These are phyloP conservation scores for Caenorhabditis sp. DNA, from an alignment of 2,888 invertebrate genomes.

Conservation along the genomic window DNA sequence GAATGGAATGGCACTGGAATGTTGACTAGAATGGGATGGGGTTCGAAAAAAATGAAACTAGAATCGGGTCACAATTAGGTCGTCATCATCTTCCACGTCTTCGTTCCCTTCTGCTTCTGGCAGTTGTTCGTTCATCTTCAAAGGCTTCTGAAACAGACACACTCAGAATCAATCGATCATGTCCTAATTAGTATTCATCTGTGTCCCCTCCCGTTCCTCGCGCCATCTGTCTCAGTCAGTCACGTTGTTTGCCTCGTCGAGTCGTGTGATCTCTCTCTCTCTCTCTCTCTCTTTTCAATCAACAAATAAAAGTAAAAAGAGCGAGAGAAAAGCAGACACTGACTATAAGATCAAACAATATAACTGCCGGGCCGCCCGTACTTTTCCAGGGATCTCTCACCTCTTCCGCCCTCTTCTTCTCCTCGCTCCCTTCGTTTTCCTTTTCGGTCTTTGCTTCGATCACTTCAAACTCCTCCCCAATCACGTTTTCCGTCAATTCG, in stretches of 20 bases:
- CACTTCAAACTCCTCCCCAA: constrained; percentile 43
- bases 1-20: constrained; percentile 44
- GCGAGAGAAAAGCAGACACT: too few species aligned
- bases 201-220: neutral
- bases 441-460: constrained; percentile 6
- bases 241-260: constrained; percentile 7
- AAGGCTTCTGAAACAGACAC: neutral
- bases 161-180: too few species aligned
- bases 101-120: neutral
- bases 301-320: neutral
- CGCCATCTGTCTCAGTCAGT: neutral
- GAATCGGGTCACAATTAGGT: constrained; percentile 35
- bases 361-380: too few species aligned
- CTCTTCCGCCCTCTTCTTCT: constrained; percentile 11
- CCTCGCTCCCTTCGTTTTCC: neutral
- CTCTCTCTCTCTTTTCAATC: neutral
- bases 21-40: constrained; percentile 24
- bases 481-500: constrained; percentile 25
- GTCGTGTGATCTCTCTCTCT: neutral
- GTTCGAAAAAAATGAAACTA: neutral
- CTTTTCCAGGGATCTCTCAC: constrained; percentile 2
- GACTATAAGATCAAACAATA: too few species aligned
- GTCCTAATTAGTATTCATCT: neutral
- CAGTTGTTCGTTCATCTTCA: constrained; percentile 9
- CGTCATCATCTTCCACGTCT: constrained; percentile 3